A percentile compares a stretch with the other conserved stretches of the same genome.
Conservation (phyloP, 1,140 invertebrate genomes). For the Prorops nasuta region DNA sequence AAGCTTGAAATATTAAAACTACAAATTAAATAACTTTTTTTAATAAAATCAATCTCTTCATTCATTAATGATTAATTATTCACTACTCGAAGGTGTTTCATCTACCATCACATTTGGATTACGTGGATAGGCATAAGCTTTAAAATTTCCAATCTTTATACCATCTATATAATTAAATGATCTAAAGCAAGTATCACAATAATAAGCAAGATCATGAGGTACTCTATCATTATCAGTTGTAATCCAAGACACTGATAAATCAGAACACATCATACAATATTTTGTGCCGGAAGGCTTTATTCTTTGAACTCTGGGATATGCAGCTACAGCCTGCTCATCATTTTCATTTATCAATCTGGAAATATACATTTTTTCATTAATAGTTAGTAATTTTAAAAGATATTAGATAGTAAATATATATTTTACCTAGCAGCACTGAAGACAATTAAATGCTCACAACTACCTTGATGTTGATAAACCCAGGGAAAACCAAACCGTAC, state of each 20-base stretch:
- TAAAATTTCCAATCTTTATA: conserved; percentile 51
- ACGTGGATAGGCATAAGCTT: conserved; percentile 47
- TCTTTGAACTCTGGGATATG: conserved; percentile 59
- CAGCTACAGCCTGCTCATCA: conserved; percentile 50
- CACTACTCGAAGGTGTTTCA: background rate
- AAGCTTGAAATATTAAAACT: conserved; percentile 36
- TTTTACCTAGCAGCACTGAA: conserved; percentile 69
- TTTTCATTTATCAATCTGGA: conserved; percentile 56
- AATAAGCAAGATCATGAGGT: conserved; percentile 66
- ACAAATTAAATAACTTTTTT: conserved; percentile 20
- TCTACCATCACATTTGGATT: conserved; percentile 20
- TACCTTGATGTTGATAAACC: conserved; percentile 84
- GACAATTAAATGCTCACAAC: conserved; percentile 82
- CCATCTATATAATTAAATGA: conserved; percentile 66
- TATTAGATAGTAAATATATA: background rate
- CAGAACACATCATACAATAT: conserved; percentile 60
- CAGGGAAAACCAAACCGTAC: conserved; percentile 74
- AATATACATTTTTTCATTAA: conserved; percentile 14
- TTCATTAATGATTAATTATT: background rate
- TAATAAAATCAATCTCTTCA: background rate
- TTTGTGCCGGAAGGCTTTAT: conserved; percentile 45
- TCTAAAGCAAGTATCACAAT: conserved; percentile 66
- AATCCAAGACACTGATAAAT: conserved; percentile 60
- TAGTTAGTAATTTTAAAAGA: too few relatives aligned
- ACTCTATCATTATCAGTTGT: conserved; percentile 60